Evolutionary conservation across 2,888 invertebrate species (phyloP).

Genomic region (Rapana venosa): DNA sequence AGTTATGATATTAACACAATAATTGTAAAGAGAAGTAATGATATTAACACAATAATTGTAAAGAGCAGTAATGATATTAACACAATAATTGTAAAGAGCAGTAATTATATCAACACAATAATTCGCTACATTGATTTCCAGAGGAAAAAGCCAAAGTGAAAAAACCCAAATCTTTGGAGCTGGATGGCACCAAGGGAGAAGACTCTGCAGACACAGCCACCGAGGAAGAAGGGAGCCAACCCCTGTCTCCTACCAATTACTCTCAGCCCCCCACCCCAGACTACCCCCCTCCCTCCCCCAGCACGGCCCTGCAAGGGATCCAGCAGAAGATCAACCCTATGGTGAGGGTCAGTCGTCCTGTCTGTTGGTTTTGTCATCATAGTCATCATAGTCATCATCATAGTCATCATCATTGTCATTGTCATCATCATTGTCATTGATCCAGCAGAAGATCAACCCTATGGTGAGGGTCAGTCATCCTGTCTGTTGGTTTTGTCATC

Average conservation of each 20-base stretch:
- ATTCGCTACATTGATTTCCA: not conserved
- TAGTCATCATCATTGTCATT: too few relatives aligned
- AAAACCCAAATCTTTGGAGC: slow-evolving; percentile 33
- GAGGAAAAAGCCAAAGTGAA: slow-evolving; percentile 31
- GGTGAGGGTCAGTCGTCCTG: not conserved
- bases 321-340: slow-evolving; percentile 86
- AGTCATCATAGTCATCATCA: too few relatives aligned
- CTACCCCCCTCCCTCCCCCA: slow-evolving; percentile 94
- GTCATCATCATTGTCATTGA: too few relatives aligned
- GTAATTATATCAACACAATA: too few relatives aligned
- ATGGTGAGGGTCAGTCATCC: not conserved
- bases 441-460: not conserved
- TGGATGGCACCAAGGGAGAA: slow-evolving; percentile 28
- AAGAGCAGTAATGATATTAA: too few relatives aligned
- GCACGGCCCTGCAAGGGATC: slow-evolving; percentile 92
- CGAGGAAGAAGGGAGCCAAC: slow-evolving; percentile 73
- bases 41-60: too few relatives aligned
- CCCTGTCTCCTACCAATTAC: slow-evolving; percentile 92
- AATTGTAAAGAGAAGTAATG: too few relatives aligned
- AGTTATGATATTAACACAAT: too few relatives aligned
- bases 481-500: not conserved
- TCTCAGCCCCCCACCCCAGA: slow-evolving; percentile 95
- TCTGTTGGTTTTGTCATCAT: too few relatives aligned
- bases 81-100: too few relatives aligned
- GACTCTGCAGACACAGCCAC: not conserved